These are phyloP conservation scores for Genyomyrus donnyi DNA, from an alignment of 2,113 vertebrate genomes.

Conservation along the genomic window DNA sequence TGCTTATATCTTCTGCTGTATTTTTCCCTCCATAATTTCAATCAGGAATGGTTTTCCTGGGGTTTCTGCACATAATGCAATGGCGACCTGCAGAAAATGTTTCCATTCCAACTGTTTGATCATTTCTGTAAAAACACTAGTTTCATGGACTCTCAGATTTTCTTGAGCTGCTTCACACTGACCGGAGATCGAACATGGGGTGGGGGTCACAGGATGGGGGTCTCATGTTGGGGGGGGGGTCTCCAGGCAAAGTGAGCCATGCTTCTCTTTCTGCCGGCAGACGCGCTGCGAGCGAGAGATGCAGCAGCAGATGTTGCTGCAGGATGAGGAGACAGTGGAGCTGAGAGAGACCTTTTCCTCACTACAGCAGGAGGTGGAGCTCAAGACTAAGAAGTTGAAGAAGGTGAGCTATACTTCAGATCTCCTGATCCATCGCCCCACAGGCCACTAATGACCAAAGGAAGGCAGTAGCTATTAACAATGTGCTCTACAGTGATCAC, in stretches of 20 bases:
- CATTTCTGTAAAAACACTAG: neutral
- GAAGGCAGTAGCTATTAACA: neutral
- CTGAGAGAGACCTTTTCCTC: slow-evolving; percentile 86
- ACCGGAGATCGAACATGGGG: neutral
- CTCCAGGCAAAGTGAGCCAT: neutral
- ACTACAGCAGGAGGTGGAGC: slow-evolving; percentile 93
- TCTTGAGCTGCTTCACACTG: neutral
- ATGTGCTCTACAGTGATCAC: neutral
- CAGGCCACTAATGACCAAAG: neutral
- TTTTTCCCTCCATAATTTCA: neutral
- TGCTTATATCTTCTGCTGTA: neutral
- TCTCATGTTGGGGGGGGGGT: neutral
- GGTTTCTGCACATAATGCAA: neutral
- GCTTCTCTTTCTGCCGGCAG: slow-evolving; percentile 47
- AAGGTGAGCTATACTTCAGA: slow-evolving; percentile 65
- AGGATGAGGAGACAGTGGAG: slow-evolving; percentile 90
- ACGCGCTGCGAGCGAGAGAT: slow-evolving; percentile 84
- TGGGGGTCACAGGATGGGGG: neutral
- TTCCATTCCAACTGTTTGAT: neutral
- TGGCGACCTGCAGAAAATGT: neutral
- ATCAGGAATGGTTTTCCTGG: neutral
- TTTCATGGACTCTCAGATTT: neutral
- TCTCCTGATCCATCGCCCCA: neutral
- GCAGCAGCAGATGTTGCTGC: slow-evolving; percentile 83
- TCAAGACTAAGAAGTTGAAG: slow-evolving; percentile 97